Evolutionary conservation across 2,797 vertebrate genomes (phyloP).

Genomic region (Salarias fasciatus): DNA sequence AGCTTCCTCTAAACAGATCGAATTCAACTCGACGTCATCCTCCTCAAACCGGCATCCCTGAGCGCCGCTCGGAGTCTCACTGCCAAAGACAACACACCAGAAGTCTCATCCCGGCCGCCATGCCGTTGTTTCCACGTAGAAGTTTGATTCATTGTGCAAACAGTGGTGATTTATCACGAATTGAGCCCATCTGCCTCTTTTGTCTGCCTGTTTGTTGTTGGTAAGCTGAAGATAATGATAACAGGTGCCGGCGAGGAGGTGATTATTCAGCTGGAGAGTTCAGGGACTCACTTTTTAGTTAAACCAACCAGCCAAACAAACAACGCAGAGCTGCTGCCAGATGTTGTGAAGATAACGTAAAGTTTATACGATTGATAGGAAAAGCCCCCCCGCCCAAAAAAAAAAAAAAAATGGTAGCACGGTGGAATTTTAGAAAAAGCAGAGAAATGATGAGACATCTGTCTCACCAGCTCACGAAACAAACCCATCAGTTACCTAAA

Average conservation of each 20-base stretch:
- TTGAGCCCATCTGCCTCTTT: slow-evolving; percentile 10
- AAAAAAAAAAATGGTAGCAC: no score
- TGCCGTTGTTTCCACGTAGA: background rate
- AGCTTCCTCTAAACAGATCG: no score
- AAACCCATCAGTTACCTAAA: no score
- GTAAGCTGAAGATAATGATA: background rate
- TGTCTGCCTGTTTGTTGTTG: slow-evolving; percentile 4
- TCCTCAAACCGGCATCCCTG: no score
- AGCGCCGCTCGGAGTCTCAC: no score
- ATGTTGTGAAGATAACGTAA: background rate
- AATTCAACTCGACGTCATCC: no score
- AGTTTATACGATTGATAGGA: background rate
- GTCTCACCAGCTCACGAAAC: no score
- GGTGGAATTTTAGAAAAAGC: no score
- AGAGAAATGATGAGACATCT: no score
- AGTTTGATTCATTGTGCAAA: slow-evolving; percentile 1
- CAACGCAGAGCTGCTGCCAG: background rate
- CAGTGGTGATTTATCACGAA: background rate
- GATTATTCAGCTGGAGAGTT: slow-evolving; percentile 21
- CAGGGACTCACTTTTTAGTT: background rate
- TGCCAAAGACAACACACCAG: no score
- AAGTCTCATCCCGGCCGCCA: background rate
- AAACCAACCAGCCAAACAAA: no score
- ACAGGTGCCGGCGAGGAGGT: slow-evolving; percentile 26
- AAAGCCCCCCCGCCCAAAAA: no score